These are phyloP conservation scores for Chouioia cunea DNA, from an alignment of 2,888 invertebrate species.

Conservation along the genomic window DNA sequence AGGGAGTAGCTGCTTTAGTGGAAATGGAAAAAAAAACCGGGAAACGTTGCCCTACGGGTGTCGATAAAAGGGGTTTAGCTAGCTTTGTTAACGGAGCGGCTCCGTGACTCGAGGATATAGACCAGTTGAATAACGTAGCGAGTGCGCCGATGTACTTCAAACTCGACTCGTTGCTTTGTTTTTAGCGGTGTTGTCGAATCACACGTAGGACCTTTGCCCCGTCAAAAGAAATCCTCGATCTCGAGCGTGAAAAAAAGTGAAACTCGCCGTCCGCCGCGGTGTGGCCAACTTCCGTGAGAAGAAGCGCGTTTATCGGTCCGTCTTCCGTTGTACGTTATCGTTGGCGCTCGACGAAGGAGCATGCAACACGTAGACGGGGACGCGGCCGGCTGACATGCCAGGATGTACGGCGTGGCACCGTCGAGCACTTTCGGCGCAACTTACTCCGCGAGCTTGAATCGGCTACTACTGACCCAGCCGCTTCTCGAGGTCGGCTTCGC, in stretches of 20 bases:
- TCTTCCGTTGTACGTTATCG: neutral
- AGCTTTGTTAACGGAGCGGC: too few species aligned
- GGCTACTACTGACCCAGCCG: conserved; percentile 58
- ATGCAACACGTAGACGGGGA: neutral
- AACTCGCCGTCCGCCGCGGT: neutral
- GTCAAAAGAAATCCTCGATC: neutral
- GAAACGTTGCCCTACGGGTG: neutral
- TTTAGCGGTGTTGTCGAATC: neutral
- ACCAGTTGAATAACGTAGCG: too few species aligned
- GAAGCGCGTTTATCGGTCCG: neutral
- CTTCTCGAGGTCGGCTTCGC: conserved; percentile 59
- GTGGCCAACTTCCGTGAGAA: neutral
- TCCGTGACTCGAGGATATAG: too few species aligned
- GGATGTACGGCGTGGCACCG: conserved; percentile 57
- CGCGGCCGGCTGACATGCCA: conserved; percentile 36
- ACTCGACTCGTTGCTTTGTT: neutral
- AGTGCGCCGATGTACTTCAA: too few species aligned
- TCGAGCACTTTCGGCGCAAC: conserved; percentile 48
- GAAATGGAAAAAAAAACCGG: neutral
- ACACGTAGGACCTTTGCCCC: too few species aligned
- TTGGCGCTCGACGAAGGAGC: too few species aligned
- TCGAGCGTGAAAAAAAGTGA: conserved; percentile 1
- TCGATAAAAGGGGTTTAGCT: too few species aligned
- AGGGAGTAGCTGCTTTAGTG: neutral
- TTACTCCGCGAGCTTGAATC: conserved; percentile 58